Evolutionary conservation across 2,113 vertebrate species (phyloP).

Genomic region (Astatotilapia flaviijosephi): DNA sequence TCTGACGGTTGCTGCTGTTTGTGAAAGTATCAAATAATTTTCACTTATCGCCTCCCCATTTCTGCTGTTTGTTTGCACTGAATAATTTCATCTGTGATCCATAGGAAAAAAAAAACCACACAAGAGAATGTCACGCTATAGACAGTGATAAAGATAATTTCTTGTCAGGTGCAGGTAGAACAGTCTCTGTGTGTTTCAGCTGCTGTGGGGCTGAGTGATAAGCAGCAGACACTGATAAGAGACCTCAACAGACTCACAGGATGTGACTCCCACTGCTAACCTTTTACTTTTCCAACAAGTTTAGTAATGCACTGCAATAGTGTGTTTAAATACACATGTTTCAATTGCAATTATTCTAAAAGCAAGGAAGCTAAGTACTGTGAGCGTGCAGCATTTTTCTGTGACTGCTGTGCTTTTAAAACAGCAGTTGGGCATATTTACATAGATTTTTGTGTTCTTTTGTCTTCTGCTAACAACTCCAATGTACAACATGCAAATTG

Average conservation of each 20-base stretch:
- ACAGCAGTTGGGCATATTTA: not conserved
- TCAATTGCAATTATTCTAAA: not conserved
- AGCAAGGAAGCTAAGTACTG: not conserved
- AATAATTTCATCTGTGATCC: constrained; percentile 25
- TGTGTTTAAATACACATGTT: not conserved
- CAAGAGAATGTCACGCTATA: constrained; percentile 36
- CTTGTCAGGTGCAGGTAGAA: constrained; percentile 28
- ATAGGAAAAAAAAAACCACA: not conserved
- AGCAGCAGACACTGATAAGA: constrained; percentile 59
- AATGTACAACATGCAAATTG: not conserved
- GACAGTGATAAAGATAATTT: constrained; percentile 51
- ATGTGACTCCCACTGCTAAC: constrained; percentile 28
- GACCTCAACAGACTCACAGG: constrained; percentile 36
- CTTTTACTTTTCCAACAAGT: constrained; percentile 19
- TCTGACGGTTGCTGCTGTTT: not conserved
- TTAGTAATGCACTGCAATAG: not conserved
- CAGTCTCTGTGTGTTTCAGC: constrained; percentile 26
- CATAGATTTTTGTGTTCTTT: not conserved
- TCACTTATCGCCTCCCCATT: not conserved
- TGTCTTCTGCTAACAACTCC: not conserved
- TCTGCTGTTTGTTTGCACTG: not conserved
- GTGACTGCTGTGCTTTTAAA: not conserved
- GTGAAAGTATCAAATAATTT: not conserved
- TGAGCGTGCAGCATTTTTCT: not conserved
- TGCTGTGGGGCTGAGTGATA: constrained; percentile 52